Percentiles rank a stretch among this genome's conserved stretches.
phyloP scores from a whole-genome alignment of 2,797 vertebrate species.

The Sebastes melanostomus region DNA sequence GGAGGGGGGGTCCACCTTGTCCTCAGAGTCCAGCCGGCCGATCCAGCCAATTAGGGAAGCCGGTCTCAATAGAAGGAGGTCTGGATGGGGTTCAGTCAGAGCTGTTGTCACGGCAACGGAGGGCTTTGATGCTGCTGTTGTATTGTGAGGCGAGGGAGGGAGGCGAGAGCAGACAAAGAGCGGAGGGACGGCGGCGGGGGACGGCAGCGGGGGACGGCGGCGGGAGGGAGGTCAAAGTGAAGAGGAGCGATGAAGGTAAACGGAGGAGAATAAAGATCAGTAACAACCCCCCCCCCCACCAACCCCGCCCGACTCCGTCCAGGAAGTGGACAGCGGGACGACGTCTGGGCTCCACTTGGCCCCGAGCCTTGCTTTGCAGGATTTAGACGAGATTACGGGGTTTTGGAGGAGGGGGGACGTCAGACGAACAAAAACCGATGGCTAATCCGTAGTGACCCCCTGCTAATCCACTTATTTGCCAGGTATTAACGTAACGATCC shows the following conservation, averaged over 20 bases:
- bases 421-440: slow-evolving; percentile 64
- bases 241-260: neutral
- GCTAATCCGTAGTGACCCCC: slow-evolving; percentile 74
- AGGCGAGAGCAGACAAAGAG: slow-evolving; percentile 12
- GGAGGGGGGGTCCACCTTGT: neutral
- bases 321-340: slow-evolving; percentile 23
- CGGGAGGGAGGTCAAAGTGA: neutral
- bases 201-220: neutral
- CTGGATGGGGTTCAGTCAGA: slow-evolving; percentile 22
- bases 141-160: slow-evolving; percentile 12
- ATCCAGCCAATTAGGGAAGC: slow-evolving; percentile 55
- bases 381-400: slow-evolving; percentile 67
- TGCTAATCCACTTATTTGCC: slow-evolving; percentile 80
- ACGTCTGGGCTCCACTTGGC: slow-evolving; percentile 49
- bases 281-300: neutral
- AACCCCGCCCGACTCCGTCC: neutral
- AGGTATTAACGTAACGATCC: slow-evolving; percentile 71
- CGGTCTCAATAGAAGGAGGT: slow-evolving; percentile 6
- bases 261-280: neutral
- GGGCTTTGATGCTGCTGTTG: slow-evolving; percentile 40
- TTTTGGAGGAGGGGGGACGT: slow-evolving; percentile 39
- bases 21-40: slow-evolving; percentile 30
- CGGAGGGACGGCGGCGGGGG: neutral
- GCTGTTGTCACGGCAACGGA: slow-evolving; percentile 41
- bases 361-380: slow-evolving; percentile 45